phyloP scores from a whole-genome alignment of 2,797 vertebrate genomes.

The Prionace glauca region DNA sequence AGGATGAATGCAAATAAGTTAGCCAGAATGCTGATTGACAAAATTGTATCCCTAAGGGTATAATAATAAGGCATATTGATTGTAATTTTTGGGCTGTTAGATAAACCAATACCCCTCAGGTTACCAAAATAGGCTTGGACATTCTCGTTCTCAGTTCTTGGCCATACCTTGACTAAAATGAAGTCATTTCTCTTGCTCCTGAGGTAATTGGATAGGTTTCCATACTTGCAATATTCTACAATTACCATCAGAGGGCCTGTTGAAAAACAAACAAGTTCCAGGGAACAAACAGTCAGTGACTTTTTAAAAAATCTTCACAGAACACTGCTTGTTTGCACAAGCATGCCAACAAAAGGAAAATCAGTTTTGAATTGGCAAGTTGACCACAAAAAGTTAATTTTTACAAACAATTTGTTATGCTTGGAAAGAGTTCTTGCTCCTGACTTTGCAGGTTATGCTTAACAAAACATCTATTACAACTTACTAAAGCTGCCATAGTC shows the following conservation, averaged over 20 bases:
- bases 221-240: constrained; percentile 92
- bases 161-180: constrained; percentile 75
- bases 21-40: neutral
- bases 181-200: constrained; percentile 81
- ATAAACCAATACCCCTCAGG: too few relatives aligned
- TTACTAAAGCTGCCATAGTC: neutral
- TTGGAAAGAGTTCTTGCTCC: neutral
- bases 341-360: neutral
- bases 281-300: neutral
- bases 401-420: neutral
- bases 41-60: neutral
- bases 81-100: neutral
- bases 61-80: neutral
- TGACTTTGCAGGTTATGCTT: neutral
- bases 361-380: neutral
- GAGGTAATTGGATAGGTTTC: constrained; percentile 84
- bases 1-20: neutral
- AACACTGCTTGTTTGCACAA: neutral
- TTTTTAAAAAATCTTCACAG: neutral
- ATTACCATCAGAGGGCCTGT: constrained; percentile 87
- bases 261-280: neutral
- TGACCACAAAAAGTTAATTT: constrained; percentile 8
- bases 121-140: neutral
- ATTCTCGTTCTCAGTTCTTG: neutral
- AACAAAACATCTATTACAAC: neutral